Conservation (phyloP, 2,113 vertebrate species). For the Sinosuthora webbiana region DNA sequence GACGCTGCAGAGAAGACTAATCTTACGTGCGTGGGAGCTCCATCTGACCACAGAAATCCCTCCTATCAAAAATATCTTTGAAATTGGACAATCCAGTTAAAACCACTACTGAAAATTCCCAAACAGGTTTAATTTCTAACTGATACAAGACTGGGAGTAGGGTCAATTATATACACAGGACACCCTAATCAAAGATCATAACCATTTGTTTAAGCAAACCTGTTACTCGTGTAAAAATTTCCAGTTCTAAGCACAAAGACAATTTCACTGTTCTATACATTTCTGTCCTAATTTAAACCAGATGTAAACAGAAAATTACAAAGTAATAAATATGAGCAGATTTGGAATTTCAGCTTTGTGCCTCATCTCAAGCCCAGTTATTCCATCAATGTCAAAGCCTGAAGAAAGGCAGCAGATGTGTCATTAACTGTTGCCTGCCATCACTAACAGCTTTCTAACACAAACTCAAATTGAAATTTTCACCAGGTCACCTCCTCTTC, state of each 20-base stretch:
- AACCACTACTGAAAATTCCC: not conserved
- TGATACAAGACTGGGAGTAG: not conserved
- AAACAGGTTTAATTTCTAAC: not conserved
- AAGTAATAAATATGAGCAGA: not conserved
- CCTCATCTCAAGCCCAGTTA: slow-evolving; percentile 26
- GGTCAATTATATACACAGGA: rapidly evolving
- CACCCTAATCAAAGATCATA: not conserved
- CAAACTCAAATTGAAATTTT: not conserved
- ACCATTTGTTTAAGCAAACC: not conserved
- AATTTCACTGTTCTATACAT: not conserved
- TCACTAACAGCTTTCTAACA: not conserved
- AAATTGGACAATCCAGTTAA: not conserved
- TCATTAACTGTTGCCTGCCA: slow-evolving; percentile 49
- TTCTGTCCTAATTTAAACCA: slow-evolving; percentile 42
- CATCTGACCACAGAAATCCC: not conserved
- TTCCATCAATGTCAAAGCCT: slow-evolving; percentile 16
- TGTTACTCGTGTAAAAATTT: not conserved
- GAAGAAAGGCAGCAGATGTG: slow-evolving; percentile 36
- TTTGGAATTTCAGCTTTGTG: not conserved
- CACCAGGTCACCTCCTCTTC: not conserved
- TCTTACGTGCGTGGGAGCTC: not conserved
- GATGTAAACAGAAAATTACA: slow-evolving; percentile 31
- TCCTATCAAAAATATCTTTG: not conserved
- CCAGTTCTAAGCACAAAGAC: not conserved
- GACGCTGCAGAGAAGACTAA: not conserved